These are phyloP conservation scores for Myotis davidii DNA, from an alignment of 2,113 vertebrate genomes.

Conservation along the genomic window DNA sequence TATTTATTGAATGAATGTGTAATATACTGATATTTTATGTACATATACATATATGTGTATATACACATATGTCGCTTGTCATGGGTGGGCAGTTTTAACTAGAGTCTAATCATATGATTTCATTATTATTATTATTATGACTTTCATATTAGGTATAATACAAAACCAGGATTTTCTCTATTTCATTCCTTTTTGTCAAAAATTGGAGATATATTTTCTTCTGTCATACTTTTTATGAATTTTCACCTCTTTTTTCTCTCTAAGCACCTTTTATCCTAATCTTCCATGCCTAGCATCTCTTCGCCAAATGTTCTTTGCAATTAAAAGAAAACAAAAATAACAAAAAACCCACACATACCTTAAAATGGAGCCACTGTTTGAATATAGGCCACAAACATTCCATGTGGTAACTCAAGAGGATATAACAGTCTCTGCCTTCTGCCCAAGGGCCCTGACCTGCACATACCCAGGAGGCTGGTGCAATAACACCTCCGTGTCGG, in stretches of 20 bases:
- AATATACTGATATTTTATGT: neutral
- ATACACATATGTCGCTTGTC: neutral
- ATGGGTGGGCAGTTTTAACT: neutral
- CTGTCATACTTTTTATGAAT: slow-evolving; percentile 2
- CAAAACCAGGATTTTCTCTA: neutral
- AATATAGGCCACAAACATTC: neutral
- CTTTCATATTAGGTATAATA: neutral
- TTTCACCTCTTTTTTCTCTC: neutral
- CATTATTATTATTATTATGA: neutral
- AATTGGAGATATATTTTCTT: neutral
- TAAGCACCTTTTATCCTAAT: neutral
- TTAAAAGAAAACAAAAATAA: neutral
- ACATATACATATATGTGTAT: no score
- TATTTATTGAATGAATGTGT: neutral
- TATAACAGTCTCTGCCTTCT: neutral
- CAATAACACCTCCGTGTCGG: slow-evolving; percentile 29
- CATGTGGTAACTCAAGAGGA: neutral
- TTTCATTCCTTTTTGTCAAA: slow-evolving; percentile 13
- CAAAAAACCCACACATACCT: neutral
- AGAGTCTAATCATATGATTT: neutral
- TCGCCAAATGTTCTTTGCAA: slow-evolving; percentile 20
- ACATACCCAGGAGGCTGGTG: neutral
- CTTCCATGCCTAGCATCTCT: neutral
- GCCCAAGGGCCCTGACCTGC: neutral
- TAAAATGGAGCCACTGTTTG: neutral